Base-by-base conservation (phyloP, 2,113 vertebrate genomes). In the Gnathochromis pfefferi region DNA sequence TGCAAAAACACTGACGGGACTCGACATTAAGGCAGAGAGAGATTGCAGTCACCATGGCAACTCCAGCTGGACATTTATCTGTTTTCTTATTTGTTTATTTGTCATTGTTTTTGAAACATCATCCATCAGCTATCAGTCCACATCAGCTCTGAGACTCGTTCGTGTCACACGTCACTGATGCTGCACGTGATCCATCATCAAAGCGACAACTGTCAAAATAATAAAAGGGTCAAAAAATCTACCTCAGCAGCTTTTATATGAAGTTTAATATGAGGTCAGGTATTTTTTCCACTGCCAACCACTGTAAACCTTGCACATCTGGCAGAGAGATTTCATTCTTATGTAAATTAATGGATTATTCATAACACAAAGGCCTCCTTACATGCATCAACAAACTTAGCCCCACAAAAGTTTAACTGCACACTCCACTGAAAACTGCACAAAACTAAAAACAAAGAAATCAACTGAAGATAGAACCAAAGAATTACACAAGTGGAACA, bases 31-130 rank as follows among this genome's bases (percentile, higher is more conserved):
- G 17, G 58, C 12, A 57, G 45, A 21, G 26, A 40, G 86, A 73
- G 35, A 81, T 21, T 31, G 40, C 8, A 11, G 87, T 88, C 51
- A 16, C 88, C 80, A 79, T 87, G 87, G 91, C 91, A 91, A 91
- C 92, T 49, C 40, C 85, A 83, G 85, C 63, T 21, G 42, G 47
- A 31, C 21, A 33, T 70, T 28, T 21, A 86, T 81, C 38, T 28
- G 33, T 42, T 88, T 38, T 26, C 21, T 42, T 38, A 19, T 70
- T 82, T 63, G 14, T 81, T 58, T 49, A 80, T 73, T 78, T 80
- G 12, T 86, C 54, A 51, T 60, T 28, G 38, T 88, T 89, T 87
- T 60, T 63, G 51, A 53, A 65, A 85, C 70, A 75, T 47, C 82
- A 85, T 85, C 86, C 65, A 82, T 89, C 79, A 86, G 19, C 65